Percentiles rank a stretch among this genome's conserved stretches.
Evolutionary conservation across 1,140 invertebrate species (phyloP).

Genomic region (Heterodera carotae): DNA sequence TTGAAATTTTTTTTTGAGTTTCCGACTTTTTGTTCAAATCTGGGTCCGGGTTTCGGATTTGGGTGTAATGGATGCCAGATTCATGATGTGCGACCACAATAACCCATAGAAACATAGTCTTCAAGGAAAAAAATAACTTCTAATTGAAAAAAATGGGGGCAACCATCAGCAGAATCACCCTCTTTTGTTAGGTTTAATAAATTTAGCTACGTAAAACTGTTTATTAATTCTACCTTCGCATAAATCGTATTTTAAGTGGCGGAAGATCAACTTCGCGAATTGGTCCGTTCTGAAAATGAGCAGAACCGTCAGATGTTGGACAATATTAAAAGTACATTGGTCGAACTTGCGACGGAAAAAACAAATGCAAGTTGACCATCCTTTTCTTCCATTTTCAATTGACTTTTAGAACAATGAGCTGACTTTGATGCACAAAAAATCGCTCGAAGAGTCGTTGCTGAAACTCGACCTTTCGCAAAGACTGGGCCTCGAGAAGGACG

Average conservation of each 20-base stretch:
- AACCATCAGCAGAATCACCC: too few relatives aligned
- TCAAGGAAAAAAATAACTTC: too few relatives aligned
- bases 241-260: neutral
- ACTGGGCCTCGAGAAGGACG: neutral
- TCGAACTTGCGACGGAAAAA: neutral
- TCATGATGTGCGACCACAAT: too few relatives aligned
- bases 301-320: neutral
- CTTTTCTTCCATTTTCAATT: neutral
- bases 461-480: neutral
- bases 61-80: too few relatives aligned
- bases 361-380: neutral
- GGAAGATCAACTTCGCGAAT: slow-evolving; percentile 1
- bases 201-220: too few relatives aligned
- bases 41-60: too few relatives aligned
- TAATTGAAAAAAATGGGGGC: too few relatives aligned
- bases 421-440: neutral
- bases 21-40: too few relatives aligned
- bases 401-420: neutral
- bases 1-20: too few relatives aligned
- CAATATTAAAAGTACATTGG: neutral
- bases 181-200: too few relatives aligned
- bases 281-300: slow-evolving; percentile 1
- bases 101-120: too few relatives aligned
- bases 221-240: neutral
- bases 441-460: neutral